phyloP scores from a whole-genome alignment of 2,113 vertebrate species.

The Tenebrosternarchus preto region DNA sequence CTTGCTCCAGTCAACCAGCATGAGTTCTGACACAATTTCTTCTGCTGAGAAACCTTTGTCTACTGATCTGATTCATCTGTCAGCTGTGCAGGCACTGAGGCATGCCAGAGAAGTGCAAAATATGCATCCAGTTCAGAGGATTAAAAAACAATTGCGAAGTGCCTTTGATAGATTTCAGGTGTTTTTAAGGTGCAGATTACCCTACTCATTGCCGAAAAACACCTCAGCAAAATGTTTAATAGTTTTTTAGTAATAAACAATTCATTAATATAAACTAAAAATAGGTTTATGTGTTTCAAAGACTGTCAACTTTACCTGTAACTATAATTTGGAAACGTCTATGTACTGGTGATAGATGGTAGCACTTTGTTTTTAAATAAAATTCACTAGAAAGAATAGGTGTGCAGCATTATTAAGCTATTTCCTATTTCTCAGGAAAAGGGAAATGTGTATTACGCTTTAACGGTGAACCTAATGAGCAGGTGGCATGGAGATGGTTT shows the following conservation, averaged over 20 bases:
- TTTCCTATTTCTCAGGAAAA: conserved; percentile 33
- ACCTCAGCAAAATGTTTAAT: no score
- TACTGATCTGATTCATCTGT: conserved; percentile 4
- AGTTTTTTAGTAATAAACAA: no score
- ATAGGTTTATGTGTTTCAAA: background rate
- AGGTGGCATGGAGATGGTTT: conserved; percentile 6
- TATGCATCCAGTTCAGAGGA: no score
- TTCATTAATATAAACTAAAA: background rate
- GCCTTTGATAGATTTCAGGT: background rate
- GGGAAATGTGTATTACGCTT: conserved; percentile 19
- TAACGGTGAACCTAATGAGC: background rate
- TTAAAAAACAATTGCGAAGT: background rate
- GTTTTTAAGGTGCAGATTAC: no score
- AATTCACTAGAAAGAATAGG: conserved; percentile 27
- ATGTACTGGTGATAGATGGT: background rate
- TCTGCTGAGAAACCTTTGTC: conserved; percentile 15
- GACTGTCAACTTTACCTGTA: background rate
- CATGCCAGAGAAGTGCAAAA: background rate
- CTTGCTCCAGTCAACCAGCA: background rate
- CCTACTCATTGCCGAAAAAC: no score
- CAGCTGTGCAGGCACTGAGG: background rate
- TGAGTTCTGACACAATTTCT: conserved; percentile 4
- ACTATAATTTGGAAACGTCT: background rate
- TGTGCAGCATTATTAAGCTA: background rate
- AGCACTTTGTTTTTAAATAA: conserved; percentile 23